Percentiles rank a stretch among this genome's conserved stretches.
Evolutionary conservation across 2,113 vertebrate genomes (phyloP).

Genomic region (Eublepharis macularius): DNA sequence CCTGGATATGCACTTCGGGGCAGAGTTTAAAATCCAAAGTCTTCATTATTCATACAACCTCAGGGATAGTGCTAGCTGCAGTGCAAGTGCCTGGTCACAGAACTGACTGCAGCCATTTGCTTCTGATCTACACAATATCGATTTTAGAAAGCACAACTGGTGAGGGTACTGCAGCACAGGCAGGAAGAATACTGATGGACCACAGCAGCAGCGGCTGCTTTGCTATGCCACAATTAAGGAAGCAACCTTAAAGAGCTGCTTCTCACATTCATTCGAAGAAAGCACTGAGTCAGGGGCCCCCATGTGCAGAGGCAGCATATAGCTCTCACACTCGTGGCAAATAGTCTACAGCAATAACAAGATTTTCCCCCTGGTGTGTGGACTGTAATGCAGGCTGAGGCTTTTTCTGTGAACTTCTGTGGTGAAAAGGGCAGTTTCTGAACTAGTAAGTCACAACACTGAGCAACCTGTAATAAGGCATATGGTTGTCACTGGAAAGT

Average conservation of each 20-base stretch:
- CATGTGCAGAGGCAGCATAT: neutral
- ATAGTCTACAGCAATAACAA: neutral
- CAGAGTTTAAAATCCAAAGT: neutral
- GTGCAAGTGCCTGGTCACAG: neutral
- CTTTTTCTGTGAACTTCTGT: neutral
- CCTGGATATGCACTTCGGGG: too few relatives aligned
- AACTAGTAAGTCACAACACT: neutral
- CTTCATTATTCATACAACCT: neutral
- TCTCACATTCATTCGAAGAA: neutral
- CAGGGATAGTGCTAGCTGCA: neutral
- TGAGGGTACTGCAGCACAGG: neutral
- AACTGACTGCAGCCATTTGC: too few relatives aligned
- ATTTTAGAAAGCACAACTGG: neutral
- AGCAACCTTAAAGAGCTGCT: neutral
- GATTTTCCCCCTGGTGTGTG: neutral
- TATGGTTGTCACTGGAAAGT: neutral
- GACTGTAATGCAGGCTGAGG: neutral
- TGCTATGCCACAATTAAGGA: neutral
- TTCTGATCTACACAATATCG: neutral
- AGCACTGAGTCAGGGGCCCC: neutral
- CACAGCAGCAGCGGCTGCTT: neutral
- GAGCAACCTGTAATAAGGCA: neutral
- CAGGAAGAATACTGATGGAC: neutral
- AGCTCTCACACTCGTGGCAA: neutral
- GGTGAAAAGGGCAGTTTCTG: neutral